phyloP scores from a whole-genome alignment of 2,113 vertebrate species.

The Ptilonorhynchus violaceus region DNA sequence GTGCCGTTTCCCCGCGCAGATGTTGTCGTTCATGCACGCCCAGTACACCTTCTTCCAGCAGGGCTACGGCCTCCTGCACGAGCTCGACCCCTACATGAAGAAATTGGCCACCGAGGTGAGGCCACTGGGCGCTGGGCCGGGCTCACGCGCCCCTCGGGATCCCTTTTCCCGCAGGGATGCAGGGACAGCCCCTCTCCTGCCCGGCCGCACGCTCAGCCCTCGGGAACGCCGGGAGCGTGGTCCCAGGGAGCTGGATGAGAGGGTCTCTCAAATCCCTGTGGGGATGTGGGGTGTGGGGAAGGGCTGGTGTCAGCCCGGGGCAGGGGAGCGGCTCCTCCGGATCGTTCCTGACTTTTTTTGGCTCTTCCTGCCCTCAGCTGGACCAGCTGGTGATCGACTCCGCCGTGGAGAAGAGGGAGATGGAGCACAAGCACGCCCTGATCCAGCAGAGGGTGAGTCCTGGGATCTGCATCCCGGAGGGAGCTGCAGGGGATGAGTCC shows the following conservation, averaged over 20 bases:
- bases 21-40: slow-evolving; percentile 97
- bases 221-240: neutral
- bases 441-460: slow-evolving; percentile 92
- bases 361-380: slow-evolving; percentile 71
- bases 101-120: slow-evolving; percentile 92
- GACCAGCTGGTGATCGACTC: slow-evolving; percentile 98
- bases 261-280: neutral
- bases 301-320: neutral
- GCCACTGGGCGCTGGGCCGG: too few relatives aligned
- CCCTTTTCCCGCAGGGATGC: neutral
- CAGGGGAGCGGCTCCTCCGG: neutral
- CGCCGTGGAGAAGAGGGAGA: slow-evolving; percentile 94
- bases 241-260: neutral
- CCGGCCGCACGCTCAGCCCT: neutral
- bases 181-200: neutral
- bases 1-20: slow-evolving; percentile 67
- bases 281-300: accelerated
- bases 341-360: neutral
- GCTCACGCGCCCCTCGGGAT: too few relatives aligned
- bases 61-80: slow-evolving; percentile 90
- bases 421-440: slow-evolving; percentile 94
- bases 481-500: neutral
- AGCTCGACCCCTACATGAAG: slow-evolving; percentile 96
- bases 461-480: neutral
- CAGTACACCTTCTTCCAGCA: slow-evolving; percentile 97